These are phyloP conservation scores for Pecten maximus DNA, from an alignment of 2,888 invertebrate genomes.

Conservation along the genomic window DNA sequence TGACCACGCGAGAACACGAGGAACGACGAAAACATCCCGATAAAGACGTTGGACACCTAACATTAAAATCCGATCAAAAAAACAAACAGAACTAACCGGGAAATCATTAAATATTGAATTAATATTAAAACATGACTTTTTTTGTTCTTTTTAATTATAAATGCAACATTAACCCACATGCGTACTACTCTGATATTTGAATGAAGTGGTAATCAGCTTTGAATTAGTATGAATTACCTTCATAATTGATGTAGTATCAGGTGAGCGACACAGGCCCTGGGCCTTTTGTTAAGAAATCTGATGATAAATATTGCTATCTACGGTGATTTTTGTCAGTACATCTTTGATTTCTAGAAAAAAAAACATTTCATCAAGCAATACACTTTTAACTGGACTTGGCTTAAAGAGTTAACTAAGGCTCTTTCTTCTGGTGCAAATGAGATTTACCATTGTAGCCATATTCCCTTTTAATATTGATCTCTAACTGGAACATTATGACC, in stretches of 20 bases:
- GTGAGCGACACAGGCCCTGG: background rate
- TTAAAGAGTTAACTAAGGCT: background rate
- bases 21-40: too few species aligned
- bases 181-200: background rate
- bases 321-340: background rate
- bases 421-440: background rate
- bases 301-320: background rate
- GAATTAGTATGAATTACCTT: background rate
- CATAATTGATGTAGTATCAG: background rate
- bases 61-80: too few species aligned
- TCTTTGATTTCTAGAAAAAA: background rate
- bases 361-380: background rate
- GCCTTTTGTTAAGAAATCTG: background rate
- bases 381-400: background rate
- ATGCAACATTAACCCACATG: too few species aligned
- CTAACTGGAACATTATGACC: background rate
- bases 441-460: background rate
- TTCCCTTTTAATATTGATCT: background rate
- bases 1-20: too few species aligned
- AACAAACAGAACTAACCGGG: too few species aligned
- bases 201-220: too few species aligned
- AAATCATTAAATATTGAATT: too few species aligned
- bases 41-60: too few species aligned
- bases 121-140: too few species aligned
- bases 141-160: too few species aligned